Percentiles rank a stretch among this genome's conserved stretches.
These are phyloP conservation scores for Aurelia coerulea DNA, from an alignment of 30 jellyfish, hydroid and myxozoan species.

Conservation along the genomic window DNA sequence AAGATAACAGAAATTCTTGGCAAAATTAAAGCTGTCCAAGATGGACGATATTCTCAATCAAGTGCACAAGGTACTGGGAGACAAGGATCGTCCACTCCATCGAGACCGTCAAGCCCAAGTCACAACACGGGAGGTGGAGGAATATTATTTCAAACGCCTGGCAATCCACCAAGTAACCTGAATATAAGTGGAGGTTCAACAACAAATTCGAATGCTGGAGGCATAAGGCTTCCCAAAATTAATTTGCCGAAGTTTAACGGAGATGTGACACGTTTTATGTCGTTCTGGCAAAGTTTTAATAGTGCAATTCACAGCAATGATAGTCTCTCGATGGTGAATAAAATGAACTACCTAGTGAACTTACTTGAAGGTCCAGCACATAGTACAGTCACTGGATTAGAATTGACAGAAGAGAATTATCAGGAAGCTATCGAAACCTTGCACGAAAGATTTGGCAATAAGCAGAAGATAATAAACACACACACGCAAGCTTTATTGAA, in stretches of 20 bases:
- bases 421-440: not conserved
- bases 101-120: not conserved
- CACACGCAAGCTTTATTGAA: conserved; percentile 17
- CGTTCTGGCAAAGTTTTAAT: conserved; percentile 15
- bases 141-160: not conserved
- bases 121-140: too few species aligned
- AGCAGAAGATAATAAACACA: not conserved
- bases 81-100: not conserved
- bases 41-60: not conserved
- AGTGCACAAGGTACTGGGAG: not conserved
- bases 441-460: not conserved
- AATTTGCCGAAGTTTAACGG: conserved; percentile 11
- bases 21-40: not conserved
- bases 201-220: not conserved
- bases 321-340: not conserved
- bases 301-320: conserved; percentile 1
- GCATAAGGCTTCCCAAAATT: conserved; percentile 6
- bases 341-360: conserved; percentile 1
- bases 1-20: not conserved
- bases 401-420: not conserved
- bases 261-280: not conserved
- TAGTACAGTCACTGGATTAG: conserved; percentile 4
- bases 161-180: not conserved
- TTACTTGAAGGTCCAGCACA: conserved; percentile 7
- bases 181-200: not conserved